These are phyloP conservation scores for Leucophenga maculata DNA, from an alignment of 2,888 invertebrate species.

Conservation along the genomic window DNA sequence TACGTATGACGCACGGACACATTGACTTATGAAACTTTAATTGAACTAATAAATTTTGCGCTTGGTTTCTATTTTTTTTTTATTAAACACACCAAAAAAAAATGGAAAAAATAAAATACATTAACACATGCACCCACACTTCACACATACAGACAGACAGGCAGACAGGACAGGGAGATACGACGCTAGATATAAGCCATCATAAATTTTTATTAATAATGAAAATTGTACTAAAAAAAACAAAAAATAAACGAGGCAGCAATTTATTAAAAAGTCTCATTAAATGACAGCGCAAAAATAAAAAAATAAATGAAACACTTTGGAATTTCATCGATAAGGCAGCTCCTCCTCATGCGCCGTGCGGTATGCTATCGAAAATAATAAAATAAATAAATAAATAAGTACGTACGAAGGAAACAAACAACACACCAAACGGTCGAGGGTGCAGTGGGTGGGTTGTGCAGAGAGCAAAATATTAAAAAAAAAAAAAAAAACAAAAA, in stretches of 20 bases:
- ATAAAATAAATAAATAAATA: slow-evolving; percentile 26
- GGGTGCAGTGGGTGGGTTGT: slow-evolving; percentile 18
- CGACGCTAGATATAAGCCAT: slow-evolving; percentile 10
- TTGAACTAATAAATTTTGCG: slow-evolving; percentile 57
- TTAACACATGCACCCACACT: background rate
- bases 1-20: slow-evolving; percentile 33
- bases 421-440: slow-evolving; percentile 29
- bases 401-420: background rate
- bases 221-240: slow-evolving; percentile 61
- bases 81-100: slow-evolving; percentile 48
- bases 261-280: slow-evolving; percentile 65
- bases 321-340: slow-evolving; percentile 55
- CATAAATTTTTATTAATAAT: slow-evolving; percentile 65
- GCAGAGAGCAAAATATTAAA: slow-evolving; percentile 31
- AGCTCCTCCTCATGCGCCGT: slow-evolving; percentile 58
- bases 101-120: slow-evolving; percentile 32
- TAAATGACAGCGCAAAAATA: slow-evolving; percentile 47
- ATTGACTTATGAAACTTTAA: slow-evolving; percentile 59
- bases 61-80: slow-evolving; percentile 40
- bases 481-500: slow-evolving; percentile 31
- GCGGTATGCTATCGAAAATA: slow-evolving; percentile 42
- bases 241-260: slow-evolving; percentile 45
- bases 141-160: slow-evolving; percentile 40
- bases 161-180: background rate
- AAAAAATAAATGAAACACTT: slow-evolving; percentile 15